A percentile compares a stretch with the other conserved stretches of the same genome.
Evolutionary conservation across 2,113 vertebrate species (phyloP).

Genomic region (Pangasianodon hypophthalmus): DNA sequence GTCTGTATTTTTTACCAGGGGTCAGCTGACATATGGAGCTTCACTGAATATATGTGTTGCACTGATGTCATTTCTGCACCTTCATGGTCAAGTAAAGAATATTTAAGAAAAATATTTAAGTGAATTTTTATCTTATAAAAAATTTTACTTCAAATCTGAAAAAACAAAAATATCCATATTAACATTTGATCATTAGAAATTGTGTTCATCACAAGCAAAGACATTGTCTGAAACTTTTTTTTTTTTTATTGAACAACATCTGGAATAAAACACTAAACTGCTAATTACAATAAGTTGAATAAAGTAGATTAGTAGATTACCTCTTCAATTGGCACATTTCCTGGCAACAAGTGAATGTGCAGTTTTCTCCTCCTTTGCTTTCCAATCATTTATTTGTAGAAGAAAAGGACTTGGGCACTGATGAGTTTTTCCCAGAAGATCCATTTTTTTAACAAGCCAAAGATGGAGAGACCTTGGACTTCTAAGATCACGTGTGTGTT

Average conservation of each 20-base stretch:
- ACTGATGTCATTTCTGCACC: background rate
- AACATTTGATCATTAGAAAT: background rate
- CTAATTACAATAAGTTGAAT: background rate
- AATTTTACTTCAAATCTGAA: background rate
- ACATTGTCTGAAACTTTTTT: background rate
- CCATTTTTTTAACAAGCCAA: conserved; percentile 27
- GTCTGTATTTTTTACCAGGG: conserved; percentile 7
- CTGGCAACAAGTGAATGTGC: conserved; percentile 27
- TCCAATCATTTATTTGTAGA: conserved; percentile 8
- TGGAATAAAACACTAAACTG: background rate
- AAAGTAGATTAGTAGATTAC: background rate
- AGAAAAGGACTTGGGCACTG: conserved; percentile 42
- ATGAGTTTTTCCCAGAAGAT: background rate
- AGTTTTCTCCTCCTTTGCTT: background rate
- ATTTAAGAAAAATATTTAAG: too few species aligned
- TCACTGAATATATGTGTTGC: background rate
- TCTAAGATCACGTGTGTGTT: conserved; percentile 32
- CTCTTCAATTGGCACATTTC: background rate
- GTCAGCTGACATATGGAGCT: conserved; percentile 1
- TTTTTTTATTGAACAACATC: background rate
- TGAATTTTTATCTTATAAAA: background rate
- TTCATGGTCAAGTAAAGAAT: background rate
- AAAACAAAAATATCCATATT: too few species aligned
- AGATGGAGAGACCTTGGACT: conserved; percentile 22
- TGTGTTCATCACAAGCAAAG: background rate